Percentiles rank a stretch among this genome's conserved stretches.
Conservation (phyloP, 53 echinoderm and acorn worm species). For the Temnopleurus reevesii region DNA sequence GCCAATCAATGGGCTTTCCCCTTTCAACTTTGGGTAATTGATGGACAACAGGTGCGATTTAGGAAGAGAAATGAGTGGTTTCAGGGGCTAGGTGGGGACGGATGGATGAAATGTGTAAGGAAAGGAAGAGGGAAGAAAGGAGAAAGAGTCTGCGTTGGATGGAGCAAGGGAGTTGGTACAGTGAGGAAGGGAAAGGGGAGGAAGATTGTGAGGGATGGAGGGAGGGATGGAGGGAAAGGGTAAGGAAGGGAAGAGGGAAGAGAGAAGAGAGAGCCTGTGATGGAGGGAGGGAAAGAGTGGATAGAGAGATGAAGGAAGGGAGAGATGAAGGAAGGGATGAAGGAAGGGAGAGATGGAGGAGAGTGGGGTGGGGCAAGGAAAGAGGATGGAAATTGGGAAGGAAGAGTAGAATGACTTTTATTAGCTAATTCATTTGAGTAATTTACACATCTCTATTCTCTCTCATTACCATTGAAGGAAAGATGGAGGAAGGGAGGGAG, state of each 20-base stretch:
- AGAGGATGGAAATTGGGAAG: neutral
- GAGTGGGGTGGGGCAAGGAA: neutral
- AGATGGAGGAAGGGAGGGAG: neutral
- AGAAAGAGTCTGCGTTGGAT: neutral
- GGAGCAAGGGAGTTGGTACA: neutral
- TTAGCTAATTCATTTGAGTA: no score
- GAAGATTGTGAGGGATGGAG: neutral
- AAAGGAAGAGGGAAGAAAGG: neutral
- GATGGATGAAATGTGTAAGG: neutral
- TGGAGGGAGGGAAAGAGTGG: no score
- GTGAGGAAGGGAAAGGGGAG: neutral
- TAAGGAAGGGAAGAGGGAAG: neutral
- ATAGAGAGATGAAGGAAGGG: no score
- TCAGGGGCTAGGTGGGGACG: neutral
- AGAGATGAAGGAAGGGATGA: no score
- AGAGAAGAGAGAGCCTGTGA: neutral
- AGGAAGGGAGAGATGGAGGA: neutral
- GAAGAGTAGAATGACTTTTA: neutral
- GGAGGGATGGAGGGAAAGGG: neutral
- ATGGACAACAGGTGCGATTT: neutral
- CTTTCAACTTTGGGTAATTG: conserved; percentile 5
- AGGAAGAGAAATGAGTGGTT: neutral
- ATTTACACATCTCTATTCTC: no score
- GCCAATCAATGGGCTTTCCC: conserved; percentile 7
- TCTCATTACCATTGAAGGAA: neutral